Conservation (phyloP, 2,113 vertebrate genomes). For the Falco punctatus region DNA sequence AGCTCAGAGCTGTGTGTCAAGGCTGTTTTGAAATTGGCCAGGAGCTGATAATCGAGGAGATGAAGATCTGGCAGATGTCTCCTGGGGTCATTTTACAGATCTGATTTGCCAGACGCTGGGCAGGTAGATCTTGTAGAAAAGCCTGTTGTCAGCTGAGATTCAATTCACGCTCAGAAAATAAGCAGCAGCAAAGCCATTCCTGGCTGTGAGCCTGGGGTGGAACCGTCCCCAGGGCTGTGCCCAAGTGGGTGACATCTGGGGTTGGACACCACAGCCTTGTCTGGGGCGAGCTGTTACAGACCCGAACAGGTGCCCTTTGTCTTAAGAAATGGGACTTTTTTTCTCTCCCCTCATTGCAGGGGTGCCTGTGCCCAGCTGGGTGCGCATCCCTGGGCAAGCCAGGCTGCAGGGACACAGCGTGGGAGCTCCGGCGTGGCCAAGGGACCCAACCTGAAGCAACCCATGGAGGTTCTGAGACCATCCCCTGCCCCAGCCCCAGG, state of each 20-base stretch:
- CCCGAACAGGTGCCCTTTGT: accelerated
- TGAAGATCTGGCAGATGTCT: background rate
- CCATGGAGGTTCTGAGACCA: background rate
- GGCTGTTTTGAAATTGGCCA: accelerated
- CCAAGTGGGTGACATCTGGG: background rate
- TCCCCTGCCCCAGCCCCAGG: background rate
- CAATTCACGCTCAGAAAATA: background rate
- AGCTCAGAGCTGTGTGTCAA: background rate
- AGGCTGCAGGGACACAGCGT: background rate
- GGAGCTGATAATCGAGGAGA: background rate
- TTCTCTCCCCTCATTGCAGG: accelerated
- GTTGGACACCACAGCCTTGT: background rate
- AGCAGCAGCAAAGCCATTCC: background rate
- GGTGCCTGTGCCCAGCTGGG: accelerated
- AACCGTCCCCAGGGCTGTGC: background rate
- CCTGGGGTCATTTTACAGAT: background rate
- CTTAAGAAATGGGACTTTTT: accelerated
- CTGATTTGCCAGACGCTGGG: background rate
- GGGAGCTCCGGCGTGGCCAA: background rate
- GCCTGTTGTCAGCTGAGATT: background rate
- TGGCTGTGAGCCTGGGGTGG: background rate
- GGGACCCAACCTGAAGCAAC: background rate
- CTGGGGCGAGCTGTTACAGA: accelerated
- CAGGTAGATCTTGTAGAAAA: background rate
- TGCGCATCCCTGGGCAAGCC: background rate